Evolutionary conservation across 2,113 vertebrate genomes (phyloP).

Genomic region (Siniperca knerii): DNA sequence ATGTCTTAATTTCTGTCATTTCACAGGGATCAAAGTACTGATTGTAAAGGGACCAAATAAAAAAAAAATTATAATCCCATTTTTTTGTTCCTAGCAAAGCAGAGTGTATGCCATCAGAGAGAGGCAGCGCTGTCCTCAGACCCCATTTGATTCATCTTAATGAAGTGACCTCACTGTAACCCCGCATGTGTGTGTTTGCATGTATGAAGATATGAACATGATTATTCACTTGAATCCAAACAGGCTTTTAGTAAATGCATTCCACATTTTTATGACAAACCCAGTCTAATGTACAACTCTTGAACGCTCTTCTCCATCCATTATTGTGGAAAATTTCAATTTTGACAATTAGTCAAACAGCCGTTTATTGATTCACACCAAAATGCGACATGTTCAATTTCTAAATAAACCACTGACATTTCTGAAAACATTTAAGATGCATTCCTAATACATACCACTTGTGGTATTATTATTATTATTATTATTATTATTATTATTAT

Average conservation of each 20-base stretch:
- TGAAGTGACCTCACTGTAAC: constrained; percentile 50
- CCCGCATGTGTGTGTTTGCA: constrained; percentile 36
- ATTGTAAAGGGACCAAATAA: not conserved
- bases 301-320: constrained; percentile 6
- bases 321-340: constrained; percentile 1
- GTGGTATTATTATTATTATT: constrained; percentile 13
- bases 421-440: not conserved
- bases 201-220: constrained; percentile 18
- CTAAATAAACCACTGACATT: not conserved
- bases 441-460: not conserved
- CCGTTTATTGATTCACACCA: constrained; percentile 29
- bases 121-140: constrained; percentile 9
- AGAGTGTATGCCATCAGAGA: not conserved
- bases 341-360: constrained; percentile 38
- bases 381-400: not conserved
- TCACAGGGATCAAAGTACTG: not conserved
- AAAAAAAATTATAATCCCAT: not conserved
- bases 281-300: constrained; percentile 8
- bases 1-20: constrained; percentile 7
- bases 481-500: constrained; percentile 19
- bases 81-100: not conserved
- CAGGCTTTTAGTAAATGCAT: constrained; percentile 12
- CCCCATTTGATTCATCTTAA: constrained; percentile 40
- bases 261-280: constrained; percentile 16
- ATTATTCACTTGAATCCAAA: constrained; percentile 32